A percentile compares a stretch with the other conserved stretches of the same genome.
Conservation (phyloP, 2,797 vertebrate genomes). For the Parauchenoglanis ngamensis region DNA sequence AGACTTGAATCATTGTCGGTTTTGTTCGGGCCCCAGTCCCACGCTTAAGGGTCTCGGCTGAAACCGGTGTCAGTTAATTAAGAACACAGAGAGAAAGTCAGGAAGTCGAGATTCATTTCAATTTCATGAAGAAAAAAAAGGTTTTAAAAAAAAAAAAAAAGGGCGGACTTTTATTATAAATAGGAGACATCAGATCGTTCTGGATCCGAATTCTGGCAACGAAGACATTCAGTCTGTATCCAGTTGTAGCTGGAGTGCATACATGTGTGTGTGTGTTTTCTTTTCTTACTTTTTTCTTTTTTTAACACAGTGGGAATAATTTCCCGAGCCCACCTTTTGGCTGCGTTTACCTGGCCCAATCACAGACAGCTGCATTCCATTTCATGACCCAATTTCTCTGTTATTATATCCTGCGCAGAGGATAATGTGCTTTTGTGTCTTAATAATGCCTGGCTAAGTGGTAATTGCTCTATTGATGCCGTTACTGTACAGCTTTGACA, state of each 20-base stretch:
- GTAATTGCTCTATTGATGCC: constrained; percentile 89
- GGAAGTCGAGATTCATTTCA: constrained; percentile 19
- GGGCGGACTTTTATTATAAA: not conserved
- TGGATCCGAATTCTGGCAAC: not conserved
- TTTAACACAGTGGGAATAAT: constrained; percentile 12
- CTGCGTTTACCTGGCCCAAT: constrained; percentile 47
- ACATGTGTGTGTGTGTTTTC: constrained; percentile 7
- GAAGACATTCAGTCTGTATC: not conserved
- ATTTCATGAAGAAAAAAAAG: not conserved
- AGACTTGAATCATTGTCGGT: constrained; percentile 40
- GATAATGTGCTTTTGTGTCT: constrained; percentile 83
- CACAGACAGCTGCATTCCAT: constrained; percentile 55
- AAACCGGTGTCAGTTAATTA: constrained; percentile 46
- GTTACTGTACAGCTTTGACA: constrained; percentile 86
- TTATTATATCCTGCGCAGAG: constrained; percentile 79
- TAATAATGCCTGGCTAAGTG: constrained; percentile 83
- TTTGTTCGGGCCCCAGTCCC: constrained; percentile 39
- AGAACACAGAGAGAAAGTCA: constrained; percentile 20
- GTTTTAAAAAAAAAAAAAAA: not conserved
- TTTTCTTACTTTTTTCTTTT: not conserved
- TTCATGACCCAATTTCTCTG: constrained; percentile 74
- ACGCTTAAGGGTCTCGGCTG: constrained; percentile 32
- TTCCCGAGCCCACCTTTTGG: constrained; percentile 20
- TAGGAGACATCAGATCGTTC: not conserved
- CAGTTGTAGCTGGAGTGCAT: not conserved